phyloP scores from a whole-genome alignment of 2,113 vertebrate genomes.

The Gobio gobio region DNA sequence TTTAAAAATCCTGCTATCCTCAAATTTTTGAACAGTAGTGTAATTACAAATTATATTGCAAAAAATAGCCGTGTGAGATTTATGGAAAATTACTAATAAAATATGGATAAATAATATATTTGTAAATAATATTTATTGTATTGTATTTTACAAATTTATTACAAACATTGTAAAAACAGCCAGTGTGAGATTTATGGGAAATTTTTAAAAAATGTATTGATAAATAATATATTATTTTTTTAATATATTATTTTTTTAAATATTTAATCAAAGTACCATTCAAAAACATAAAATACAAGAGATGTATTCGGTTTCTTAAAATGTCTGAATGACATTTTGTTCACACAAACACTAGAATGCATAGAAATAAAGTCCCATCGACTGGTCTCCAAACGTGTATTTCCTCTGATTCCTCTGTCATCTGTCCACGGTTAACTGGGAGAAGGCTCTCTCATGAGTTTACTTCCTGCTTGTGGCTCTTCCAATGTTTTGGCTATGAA shows the following conservation, averaged over 20 bases:
- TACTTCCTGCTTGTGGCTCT: background rate
- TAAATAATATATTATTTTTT: background rate
- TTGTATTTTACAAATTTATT: too few species aligned
- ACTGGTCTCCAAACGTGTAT: background rate
- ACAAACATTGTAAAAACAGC: too few species aligned
- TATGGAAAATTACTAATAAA: background rate
- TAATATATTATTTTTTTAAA: background rate
- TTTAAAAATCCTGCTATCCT: background rate
- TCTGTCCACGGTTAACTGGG: background rate
- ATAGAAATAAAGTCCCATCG: background rate
- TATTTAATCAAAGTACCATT: background rate
- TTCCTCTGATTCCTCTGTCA: background rate
- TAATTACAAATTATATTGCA: background rate
- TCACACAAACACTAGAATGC: background rate
- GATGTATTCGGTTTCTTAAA: background rate
- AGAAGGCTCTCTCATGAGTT: background rate
- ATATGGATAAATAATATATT: background rate
- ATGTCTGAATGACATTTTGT: background rate
- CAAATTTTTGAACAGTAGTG: background rate
- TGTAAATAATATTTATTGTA: background rate
- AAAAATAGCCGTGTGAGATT: background rate
- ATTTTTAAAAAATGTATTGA: background rate
- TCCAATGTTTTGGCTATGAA: constrained; percentile 34
- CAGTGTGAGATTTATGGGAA: background rate
- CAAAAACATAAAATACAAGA: background rate